Evolutionary conservation across 2,888 invertebrate genomes (phyloP).

Genomic region (Phyllotreta cruciferae): DNA sequence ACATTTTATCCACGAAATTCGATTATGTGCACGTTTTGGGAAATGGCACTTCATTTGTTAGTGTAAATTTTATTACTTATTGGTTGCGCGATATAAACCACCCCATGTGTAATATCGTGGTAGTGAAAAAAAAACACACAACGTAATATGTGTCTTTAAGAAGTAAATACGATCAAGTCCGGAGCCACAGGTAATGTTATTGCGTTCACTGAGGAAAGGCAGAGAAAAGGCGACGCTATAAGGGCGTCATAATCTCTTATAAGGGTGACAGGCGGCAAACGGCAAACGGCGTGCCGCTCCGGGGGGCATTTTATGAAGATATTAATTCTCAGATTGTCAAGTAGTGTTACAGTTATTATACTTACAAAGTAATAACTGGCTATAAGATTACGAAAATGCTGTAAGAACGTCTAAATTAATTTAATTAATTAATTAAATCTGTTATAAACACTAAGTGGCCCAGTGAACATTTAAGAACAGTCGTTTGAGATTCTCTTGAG

Average conservation of each 20-base stretch:
- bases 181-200: conserved; percentile 49
- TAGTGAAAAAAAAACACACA: too few species aligned
- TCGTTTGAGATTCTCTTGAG: conserved; percentile 48
- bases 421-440: conserved; percentile 62
- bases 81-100: too few species aligned
- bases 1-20: conserved; percentile 29
- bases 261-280: conserved; percentile 52
- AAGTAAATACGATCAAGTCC: conserved; percentile 37
- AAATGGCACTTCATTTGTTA: conserved; percentile 24
- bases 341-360: conserved; percentile 61
- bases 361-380: conserved; percentile 61
- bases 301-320: conserved; percentile 61
- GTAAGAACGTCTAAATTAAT: conserved; percentile 60
- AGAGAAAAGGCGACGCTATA: conserved; percentile 46
- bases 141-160: conserved; percentile 27
- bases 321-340: conserved; percentile 61
- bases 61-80: too few species aligned
- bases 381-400: conserved; percentile 60
- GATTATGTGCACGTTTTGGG: conserved; percentile 21
- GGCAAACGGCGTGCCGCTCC: conserved; percentile 53
- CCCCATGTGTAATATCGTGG: too few species aligned
- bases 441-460: conserved; percentile 60
- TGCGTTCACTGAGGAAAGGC: conserved; percentile 31
- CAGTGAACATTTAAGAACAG: conserved; percentile 48
- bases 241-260: conserved; percentile 58